Evolutionary conservation across 1,140 invertebrate genomes (phyloP).

Genomic region (Neodiprion lecontei): DNA sequence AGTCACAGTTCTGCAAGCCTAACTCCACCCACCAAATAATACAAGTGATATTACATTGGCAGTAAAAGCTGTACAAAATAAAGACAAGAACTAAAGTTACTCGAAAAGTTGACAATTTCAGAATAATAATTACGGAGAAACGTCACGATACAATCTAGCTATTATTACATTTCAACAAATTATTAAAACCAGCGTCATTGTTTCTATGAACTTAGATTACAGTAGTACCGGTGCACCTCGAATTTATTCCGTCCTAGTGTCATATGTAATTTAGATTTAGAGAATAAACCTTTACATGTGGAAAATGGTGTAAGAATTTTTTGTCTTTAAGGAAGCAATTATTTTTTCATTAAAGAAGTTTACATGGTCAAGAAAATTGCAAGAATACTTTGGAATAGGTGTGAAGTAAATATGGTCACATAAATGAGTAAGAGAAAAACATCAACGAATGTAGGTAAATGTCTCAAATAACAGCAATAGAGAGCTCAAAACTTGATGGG

Average conservation of each 20-base stretch:
- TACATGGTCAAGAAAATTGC: no score
- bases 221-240: no score
- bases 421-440: neutral
- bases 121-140: neutral
- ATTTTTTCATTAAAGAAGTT: no score
- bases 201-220: no score
- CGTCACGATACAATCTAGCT: no score
- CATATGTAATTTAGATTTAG: no score
- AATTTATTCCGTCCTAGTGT: no score
- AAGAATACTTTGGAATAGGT: neutral
- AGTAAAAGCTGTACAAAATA: conserved; percentile 28
- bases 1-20: conserved; percentile 17
- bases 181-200: no score
- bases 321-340: no score
- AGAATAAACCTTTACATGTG: no score
- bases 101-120: neutral
- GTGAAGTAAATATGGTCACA: neutral
- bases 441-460: neutral
- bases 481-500: neutral
- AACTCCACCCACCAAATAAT: conserved; percentile 24
- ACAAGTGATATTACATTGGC: conserved; percentile 20
- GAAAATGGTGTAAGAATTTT: no score
- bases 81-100: neutral
- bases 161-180: no score
- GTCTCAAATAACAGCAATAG: conserved; percentile 3